Percentiles rank a stretch among this genome's conserved stretches.
Evolutionary conservation across 2,113 vertebrate species (phyloP).

Genomic region (Pithys albifrons): DNA sequence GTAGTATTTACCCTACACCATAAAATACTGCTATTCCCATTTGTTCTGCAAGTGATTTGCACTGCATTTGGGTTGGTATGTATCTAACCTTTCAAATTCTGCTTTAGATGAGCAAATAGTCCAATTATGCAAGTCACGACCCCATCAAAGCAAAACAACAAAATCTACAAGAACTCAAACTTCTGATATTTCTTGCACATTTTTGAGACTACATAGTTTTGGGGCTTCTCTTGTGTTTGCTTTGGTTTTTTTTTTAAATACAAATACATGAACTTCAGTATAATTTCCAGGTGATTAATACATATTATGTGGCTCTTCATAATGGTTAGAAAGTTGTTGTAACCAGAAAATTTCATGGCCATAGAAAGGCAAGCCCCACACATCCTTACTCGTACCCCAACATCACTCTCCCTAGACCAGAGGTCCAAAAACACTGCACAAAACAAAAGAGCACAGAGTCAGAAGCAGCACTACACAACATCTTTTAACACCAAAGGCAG

Average conservation of each 20-base stretch:
- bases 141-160: background rate
- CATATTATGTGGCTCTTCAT: background rate
- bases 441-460: background rate
- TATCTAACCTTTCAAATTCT: background rate
- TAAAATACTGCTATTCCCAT: background rate
- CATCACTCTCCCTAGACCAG: background rate
- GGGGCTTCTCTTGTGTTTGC: too few relatives aligned
- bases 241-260: background rate
- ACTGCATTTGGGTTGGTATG: background rate
- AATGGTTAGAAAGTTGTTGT: background rate
- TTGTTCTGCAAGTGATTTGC: background rate
- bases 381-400: background rate
- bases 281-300: background rate
- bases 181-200: background rate
- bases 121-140: background rate
- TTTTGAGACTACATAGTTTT: background rate
- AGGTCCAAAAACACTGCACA: background rate
- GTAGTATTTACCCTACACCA: accelerated
- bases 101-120: background rate
- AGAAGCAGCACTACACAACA: background rate
- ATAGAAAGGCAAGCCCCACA: background rate
- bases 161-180: background rate
- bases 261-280: background rate
- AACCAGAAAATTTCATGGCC: background rate
- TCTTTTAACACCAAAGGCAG: background rate